phyloP scores from a whole-genome alignment of 2,113 vertebrate species.

The Leucopsar rothschildi region DNA sequence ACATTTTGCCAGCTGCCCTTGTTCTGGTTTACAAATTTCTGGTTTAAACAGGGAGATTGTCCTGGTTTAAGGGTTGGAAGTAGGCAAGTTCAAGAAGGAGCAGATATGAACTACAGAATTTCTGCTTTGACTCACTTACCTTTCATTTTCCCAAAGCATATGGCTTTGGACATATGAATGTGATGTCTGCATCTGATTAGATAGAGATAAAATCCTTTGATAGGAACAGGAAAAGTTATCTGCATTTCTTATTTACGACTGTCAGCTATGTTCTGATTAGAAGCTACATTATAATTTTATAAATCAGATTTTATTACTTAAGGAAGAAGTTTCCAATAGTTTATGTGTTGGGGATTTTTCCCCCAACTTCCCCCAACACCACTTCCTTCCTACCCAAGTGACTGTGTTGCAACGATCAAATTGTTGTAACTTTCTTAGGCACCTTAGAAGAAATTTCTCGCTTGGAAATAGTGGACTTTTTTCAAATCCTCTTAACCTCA shows the following conservation, averaged over 20 bases:
- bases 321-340: not conserved
- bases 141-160: not conserved
- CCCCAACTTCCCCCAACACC: not conserved
- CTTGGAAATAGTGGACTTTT: not conserved
- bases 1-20: not conserved
- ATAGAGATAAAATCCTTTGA: not conserved
- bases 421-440: not conserved
- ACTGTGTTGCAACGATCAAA: not conserved
- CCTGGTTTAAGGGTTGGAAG: not conserved
- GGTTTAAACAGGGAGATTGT: not conserved
- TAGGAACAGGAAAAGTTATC: not conserved
- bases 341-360: rapidly evolving
- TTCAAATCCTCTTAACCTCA: not conserved
- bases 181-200: not conserved
- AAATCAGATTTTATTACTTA: not conserved
- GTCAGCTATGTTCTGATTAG: not conserved
- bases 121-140: not conserved
- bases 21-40: not conserved
- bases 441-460: not conserved
- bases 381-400: not conserved
- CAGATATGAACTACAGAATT: not conserved
- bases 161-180: not conserved
- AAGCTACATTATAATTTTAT: not conserved
- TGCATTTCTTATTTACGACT: not conserved
- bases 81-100: not conserved